These are phyloP conservation scores for Platerodrilus igneus DNA, from an alignment of 2,888 invertebrate genomes.

Conservation along the genomic window DNA sequence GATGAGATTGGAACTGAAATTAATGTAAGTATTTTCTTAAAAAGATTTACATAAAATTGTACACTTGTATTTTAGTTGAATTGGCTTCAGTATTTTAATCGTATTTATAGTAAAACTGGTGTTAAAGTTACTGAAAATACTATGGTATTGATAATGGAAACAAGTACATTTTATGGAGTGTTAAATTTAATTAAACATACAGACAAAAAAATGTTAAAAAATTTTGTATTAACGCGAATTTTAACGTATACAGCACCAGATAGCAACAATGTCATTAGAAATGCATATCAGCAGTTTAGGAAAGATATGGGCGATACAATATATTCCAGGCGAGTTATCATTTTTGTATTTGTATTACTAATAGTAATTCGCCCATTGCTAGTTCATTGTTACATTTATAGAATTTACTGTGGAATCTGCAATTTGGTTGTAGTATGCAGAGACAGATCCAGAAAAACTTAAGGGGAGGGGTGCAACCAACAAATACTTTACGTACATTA, in stretches of 20 bases:
- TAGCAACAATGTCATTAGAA: constrained; percentile 37
- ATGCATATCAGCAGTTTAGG: constrained; percentile 39
- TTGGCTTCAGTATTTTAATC: constrained; percentile 42
- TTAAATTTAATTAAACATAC: constrained; percentile 39
- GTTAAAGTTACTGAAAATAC: constrained; percentile 34
- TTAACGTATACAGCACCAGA: constrained; percentile 43
- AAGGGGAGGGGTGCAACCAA: too few relatives aligned
- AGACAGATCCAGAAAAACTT: too few relatives aligned
- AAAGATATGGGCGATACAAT: constrained; percentile 28
- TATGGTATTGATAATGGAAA: constrained; percentile 28
- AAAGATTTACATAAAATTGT: background rate
- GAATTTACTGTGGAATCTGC: too few relatives aligned
- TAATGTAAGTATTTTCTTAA: constrained; percentile 11
- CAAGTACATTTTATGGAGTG: constrained; percentile 34
- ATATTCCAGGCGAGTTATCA: constrained; percentile 36
- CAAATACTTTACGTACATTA: too few relatives aligned
- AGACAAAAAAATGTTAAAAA: constrained; percentile 36
- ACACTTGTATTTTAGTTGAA: constrained; percentile 37
- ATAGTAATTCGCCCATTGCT: too few relatives aligned
- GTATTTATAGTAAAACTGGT: constrained; percentile 35
- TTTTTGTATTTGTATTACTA: too few relatives aligned
- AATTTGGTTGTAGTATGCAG: too few relatives aligned
- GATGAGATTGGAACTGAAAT: constrained; percentile 5
- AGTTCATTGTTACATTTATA: too few relatives aligned
- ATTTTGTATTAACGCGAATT: constrained; percentile 41